Percentiles rank a stretch among this genome's conserved stretches.
These are phyloP conservation scores for Aurelia aurita complex sp. Pacific DNA, from an alignment of 30 jellyfish, hydroid and myxozoan species.

Conservation along the genomic window DNA sequence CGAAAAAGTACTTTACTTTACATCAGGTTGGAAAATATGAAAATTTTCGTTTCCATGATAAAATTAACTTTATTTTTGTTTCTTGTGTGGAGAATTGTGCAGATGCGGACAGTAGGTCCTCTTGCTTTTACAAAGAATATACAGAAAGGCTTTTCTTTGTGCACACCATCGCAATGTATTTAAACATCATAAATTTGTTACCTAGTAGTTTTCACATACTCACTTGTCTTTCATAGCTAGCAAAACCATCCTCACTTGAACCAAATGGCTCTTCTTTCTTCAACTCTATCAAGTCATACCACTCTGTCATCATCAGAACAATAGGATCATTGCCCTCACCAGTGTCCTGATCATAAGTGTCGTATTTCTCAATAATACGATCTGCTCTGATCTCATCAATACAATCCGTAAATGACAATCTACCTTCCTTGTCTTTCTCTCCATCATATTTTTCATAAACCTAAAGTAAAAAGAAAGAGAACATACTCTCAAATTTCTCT, in stretches of 20 bases:
- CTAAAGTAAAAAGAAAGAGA: neutral
- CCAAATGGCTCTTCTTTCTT: constrained; percentile 30
- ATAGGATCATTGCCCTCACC: constrained; percentile 50
- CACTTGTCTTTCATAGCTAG: constrained; percentile 74
- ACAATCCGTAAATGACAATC: constrained; percentile 46
- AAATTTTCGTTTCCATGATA: too few relatives aligned
- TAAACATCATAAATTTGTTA: too few relatives aligned
- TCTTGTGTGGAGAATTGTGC: too few relatives aligned
- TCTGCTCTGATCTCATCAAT: constrained; percentile 68
- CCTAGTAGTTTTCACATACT: neutral
- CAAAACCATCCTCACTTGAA: constrained; percentile 49
- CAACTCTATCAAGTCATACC: constrained; percentile 58
- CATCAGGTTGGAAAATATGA: too few relatives aligned
- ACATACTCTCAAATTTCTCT: too few relatives aligned
- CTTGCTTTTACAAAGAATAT: too few relatives aligned
- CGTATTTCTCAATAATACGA: constrained; percentile 39
- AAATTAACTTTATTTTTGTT: too few relatives aligned
- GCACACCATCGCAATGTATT: too few relatives aligned
- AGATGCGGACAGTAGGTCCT: too few relatives aligned
- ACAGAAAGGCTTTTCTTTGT: too few relatives aligned
- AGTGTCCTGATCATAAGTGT: constrained; percentile 36
- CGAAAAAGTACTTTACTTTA: too few relatives aligned
- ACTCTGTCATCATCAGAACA: constrained; percentile 66
- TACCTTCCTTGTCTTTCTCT: constrained; percentile 27
- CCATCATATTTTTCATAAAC: constrained; percentile 25